Evolutionary conservation across 2,797 vertebrate species (phyloP).

Genomic region (Loris lydekkerianus): DNA sequence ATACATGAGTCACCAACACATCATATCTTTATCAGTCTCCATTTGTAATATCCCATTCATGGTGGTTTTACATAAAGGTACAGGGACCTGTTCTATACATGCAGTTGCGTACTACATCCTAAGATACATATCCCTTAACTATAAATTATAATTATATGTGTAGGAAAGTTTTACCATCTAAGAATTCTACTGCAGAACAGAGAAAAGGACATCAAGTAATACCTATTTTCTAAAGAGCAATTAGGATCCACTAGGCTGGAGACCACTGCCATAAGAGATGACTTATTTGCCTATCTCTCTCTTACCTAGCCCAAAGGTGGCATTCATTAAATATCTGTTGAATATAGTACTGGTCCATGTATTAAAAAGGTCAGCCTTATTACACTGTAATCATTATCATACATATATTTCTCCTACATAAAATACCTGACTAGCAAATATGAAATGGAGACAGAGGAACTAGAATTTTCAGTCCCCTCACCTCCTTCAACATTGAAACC

Average conservation of each 20-base stretch:
- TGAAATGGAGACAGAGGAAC: background rate
- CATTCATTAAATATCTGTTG: background rate
- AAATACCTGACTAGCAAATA: constrained; percentile 32
- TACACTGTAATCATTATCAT: background rate
- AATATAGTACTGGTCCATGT: background rate
- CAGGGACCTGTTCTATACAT: background rate
- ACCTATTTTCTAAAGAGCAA: background rate
- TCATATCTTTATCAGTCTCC: background rate
- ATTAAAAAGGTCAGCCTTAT: background rate
- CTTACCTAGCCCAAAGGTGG: background rate
- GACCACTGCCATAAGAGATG: background rate
- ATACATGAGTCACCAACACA: background rate
- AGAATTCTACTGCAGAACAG: constrained; percentile 38
- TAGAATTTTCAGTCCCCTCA: background rate
- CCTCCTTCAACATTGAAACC: background rate
- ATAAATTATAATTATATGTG: background rate
- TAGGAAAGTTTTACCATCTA: background rate
- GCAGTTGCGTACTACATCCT: background rate
- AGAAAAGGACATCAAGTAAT: constrained; percentile 19
- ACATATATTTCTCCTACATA: background rate
- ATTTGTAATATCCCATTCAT: background rate
- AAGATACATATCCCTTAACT: background rate
- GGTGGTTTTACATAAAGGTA: background rate
- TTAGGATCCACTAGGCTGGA: background rate
- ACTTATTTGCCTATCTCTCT: background rate